phyloP scores from a whole-genome alignment of 2,797 vertebrate species.

The Sardinella longiceps region DNA sequence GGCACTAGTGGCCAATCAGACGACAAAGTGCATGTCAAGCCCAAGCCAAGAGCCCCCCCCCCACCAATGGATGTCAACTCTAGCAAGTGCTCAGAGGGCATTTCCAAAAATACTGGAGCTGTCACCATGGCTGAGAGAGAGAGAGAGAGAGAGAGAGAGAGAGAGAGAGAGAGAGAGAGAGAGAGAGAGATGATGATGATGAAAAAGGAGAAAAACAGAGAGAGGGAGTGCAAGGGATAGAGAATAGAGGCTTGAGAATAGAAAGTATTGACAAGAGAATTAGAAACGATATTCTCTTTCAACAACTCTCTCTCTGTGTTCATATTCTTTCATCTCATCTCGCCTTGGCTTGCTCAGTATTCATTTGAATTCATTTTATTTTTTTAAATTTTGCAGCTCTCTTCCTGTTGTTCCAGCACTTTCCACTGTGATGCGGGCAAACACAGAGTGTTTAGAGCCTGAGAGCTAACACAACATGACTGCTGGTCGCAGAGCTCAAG shows the following conservation, averaged over 20 bases:
- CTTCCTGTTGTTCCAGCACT: neutral
- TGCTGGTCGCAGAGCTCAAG: neutral
- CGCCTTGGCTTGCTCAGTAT: neutral
- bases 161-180: neutral
- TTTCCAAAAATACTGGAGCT: constrained; percentile 45
- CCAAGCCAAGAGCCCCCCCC: constrained; percentile 27
- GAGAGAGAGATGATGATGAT: neutral
- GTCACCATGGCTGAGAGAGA: constrained; percentile 22
- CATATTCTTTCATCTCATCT: constrained; percentile 16
- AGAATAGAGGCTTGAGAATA: constrained; percentile 19
- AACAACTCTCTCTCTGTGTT: neutral
- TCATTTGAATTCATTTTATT: neutral
- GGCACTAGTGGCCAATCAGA: constrained; percentile 37
- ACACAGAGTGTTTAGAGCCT: neutral
- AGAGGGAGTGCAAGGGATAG: neutral
- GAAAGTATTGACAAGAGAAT: constrained; percentile 15
- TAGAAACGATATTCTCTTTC: neutral
- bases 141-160: constrained; percentile 11
- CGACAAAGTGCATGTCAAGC: constrained; percentile 26
- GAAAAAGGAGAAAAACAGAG: neutral
- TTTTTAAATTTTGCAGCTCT: neutral
- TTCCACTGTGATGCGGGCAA: neutral
- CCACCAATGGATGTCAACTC: constrained; percentile 31
- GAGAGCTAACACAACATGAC: neutral
- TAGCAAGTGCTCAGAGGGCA: constrained; percentile 24